Percentiles rank a stretch among this genome's conserved stretches.
Conservation (phyloP, 2,888 invertebrate genomes). For the Hyposoter didymator region DNA sequence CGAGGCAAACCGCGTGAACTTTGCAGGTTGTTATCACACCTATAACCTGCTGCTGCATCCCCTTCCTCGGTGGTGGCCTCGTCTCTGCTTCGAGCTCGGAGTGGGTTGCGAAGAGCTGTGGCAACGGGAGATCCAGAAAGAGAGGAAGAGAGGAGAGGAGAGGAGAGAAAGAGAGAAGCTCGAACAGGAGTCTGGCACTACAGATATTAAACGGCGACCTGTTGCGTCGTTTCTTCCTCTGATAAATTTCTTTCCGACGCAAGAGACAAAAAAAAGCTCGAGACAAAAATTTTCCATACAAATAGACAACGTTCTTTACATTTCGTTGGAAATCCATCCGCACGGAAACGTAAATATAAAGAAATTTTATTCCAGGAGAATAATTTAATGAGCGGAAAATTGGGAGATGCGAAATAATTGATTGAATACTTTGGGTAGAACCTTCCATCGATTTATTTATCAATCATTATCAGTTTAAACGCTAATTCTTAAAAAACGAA, state of each 20-base stretch:
- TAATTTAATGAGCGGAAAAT: background rate
- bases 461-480: conserved; percentile 72
- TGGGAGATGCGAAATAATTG: conserved; percentile 1
- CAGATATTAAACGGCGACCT: conserved; percentile 67
- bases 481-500: conserved; percentile 82
- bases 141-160: conserved; percentile 40
- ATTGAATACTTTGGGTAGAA: conserved; percentile 50
- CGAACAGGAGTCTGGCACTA: conserved; percentile 37
- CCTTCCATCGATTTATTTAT: conserved; percentile 78
- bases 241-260: conserved; percentile 63
- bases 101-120: conserved; percentile 48
- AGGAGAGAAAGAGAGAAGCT: conserved; percentile 33
- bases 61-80: conserved; percentile 24
- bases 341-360: conserved; percentile 21
- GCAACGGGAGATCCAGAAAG: conserved; percentile 34
- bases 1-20: conserved; percentile 42
- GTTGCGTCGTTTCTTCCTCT: conserved; percentile 68
- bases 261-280: conserved; percentile 32
- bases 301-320: background rate
- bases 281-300: conserved; percentile 23
- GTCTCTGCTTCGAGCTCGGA: conserved; percentile 33
- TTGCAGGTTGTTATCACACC: conserved; percentile 63
- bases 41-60: conserved; percentile 31
- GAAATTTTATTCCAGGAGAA: background rate
- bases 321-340: background rate